Percentiles rank a stretch among this genome's conserved stretches.
Evolutionary conservation across 2,113 vertebrate species (phyloP).

Genomic region (Labeo catla): DNA sequence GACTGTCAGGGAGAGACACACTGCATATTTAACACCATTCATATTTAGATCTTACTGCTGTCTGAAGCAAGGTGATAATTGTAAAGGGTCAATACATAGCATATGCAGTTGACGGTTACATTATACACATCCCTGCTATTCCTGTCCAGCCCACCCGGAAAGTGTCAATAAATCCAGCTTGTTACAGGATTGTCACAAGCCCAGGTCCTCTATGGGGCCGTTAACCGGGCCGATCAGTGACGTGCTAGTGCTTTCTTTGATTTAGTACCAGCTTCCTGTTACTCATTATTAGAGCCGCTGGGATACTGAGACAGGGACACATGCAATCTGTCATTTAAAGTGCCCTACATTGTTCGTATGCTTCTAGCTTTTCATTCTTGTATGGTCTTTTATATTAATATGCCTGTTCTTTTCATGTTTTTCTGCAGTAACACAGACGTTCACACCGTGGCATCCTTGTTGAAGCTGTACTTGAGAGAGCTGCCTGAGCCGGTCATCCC

Average conservation of each 20-base stretch:
- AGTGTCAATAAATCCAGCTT: constrained; percentile 4
- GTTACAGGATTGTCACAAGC: not conserved
- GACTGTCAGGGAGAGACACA: not conserved
- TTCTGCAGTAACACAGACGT: constrained; percentile 90
- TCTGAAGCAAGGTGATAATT: constrained; percentile 25
- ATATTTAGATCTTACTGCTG: constrained; percentile 36
- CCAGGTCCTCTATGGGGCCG: not conserved
- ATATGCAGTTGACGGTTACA: not conserved
- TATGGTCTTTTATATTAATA: not conserved
- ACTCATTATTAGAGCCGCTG: not conserved
- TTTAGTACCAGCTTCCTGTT: not conserved
- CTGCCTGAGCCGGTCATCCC: constrained; percentile 95
- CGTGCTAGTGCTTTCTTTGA: constrained; percentile 3
- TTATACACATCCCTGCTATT: not conserved
- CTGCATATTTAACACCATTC: constrained; percentile 45
- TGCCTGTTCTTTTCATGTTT: constrained; percentile 22
- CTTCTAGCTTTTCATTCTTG: not conserved
- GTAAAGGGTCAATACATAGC: not conserved
- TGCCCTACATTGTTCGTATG: not conserved
- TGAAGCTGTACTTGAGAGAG: constrained; percentile 95
- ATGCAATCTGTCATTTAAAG: constrained; percentile 11
- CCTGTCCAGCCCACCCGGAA: constrained; percentile 16
- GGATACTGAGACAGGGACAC: not conserved
- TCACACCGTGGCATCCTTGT: constrained; percentile 93
- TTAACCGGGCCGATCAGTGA: not conserved